Base-by-base conservation (phyloP, 2,888 invertebrate genomes). In the Clepsis dumicolana region DNA sequence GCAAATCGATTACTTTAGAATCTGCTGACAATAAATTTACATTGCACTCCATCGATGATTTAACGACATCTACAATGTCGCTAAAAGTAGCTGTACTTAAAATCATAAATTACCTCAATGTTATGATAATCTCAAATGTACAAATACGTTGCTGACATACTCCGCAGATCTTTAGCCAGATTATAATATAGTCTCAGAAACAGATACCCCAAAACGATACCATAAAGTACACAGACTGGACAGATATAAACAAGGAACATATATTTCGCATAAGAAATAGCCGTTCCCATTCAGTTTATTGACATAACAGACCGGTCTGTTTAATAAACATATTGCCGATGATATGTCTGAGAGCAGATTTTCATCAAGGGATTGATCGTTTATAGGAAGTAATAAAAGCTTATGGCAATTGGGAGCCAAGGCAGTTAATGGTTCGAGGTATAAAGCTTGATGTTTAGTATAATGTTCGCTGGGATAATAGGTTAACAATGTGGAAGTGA, bases 381-480 rank as follows among this genome's bases (percentile, higher is more conserved):
- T 67, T 67, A 67, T 67, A 63, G 63, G 57, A 41, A 29, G 62
- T 52, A 57, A 56, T 67, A 67, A 67, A 66, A 62, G n/a, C 54
- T 62, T 54, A 54, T 44, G 44, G 44, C 27, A 16, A 38, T 50
- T 16, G 44, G 57, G 27, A 18, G 25, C 44, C 5, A 21, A n/a
- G 24, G 35, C 24, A 56, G 62, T 56, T 54, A 54, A 54, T 53
- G 59, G 41, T 14, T 65, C 18, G 35, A 8, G 24, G 44, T 38
- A 32, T 54, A n/a, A 27, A 29, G 21, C 24, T 44, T 50, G 61
- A 32, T 60, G 32, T 41, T 24, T 41, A 35, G 41, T 25, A 41
- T 41, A 38, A 41, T 59, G 59, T 24, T 57, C 25, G 14, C 48
- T 48, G 48, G 48, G 48, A 48, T 48, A 48, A 44, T 44, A 44